Percentiles rank a stretch among this genome's conserved stretches.
Conservation (phyloP, 2,888 invertebrate species). For the Abrostola tripartita region DNA sequence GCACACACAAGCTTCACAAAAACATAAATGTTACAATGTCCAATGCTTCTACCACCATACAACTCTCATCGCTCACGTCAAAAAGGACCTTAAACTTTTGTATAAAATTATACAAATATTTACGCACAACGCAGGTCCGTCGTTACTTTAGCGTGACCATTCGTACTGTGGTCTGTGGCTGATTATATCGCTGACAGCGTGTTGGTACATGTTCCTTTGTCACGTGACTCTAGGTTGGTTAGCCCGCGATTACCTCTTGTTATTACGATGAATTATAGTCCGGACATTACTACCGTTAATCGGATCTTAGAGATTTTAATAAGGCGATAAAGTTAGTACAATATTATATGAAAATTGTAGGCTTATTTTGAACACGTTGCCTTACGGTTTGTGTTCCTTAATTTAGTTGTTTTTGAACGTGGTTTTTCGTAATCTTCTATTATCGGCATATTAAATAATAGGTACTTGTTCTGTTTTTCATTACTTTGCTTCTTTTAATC, state of each 20-base stretch:
- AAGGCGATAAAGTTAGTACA: conserved; percentile 35
- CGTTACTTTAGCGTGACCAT: conserved; percentile 20
- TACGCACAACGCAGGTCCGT: neutral
- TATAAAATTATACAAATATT: neutral
- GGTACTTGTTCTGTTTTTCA: too few relatives aligned
- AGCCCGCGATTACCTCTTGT: conserved; percentile 33
- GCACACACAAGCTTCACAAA: too few relatives aligned
- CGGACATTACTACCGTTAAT: conserved; percentile 37
- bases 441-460: too few relatives aligned
- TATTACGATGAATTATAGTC: conserved; percentile 49
- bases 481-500: too few relatives aligned
- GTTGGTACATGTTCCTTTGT: conserved; percentile 29
- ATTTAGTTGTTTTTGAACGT: too few relatives aligned
- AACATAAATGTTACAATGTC: too few relatives aligned
- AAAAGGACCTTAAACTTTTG: neutral
- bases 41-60: too few relatives aligned
- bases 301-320: conserved; percentile 47
- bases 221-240: conserved; percentile 29
- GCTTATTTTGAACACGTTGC: neutral
- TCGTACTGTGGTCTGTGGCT: neutral
- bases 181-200: conserved; percentile 21
- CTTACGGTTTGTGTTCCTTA: too few relatives aligned
- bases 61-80: too few relatives aligned
- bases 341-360: conserved; percentile 8
- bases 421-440: too few relatives aligned